Evolutionary conservation across 2,888 invertebrate species (phyloP), one percentile per base, ranked within the genome.

Genomic region (Subacronicta megacephala): DNA sequence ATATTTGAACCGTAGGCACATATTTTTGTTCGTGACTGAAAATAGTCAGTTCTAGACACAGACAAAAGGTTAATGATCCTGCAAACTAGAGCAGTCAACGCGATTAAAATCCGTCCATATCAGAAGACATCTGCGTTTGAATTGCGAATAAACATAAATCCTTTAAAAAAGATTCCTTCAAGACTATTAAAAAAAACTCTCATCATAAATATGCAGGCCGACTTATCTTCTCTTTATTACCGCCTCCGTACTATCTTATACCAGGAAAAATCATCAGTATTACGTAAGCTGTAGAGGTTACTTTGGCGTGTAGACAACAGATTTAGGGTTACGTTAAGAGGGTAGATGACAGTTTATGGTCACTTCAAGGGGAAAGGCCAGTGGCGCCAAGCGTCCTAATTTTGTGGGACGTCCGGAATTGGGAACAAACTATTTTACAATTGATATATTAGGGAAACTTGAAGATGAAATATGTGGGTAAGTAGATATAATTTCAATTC

Each of bases 281-380:
- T 0, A 0, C 0, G 0, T 1, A 0, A 0, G 0, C 0, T 7
- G 10, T 41, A 73, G 16, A 35, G 67, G 9, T 37, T 18, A 45
- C 45, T 45, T 50, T 44, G 12, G 42, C 51, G 2, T 71, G 58
- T 29, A 17, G 16, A 26, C 12, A 13, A 10, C 10, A 7, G 45
- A 40, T 58, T 72, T 65, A 57, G 68, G 56, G 60, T 55, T 55
- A 56, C 54, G 55, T 55, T 35, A 40, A 41, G 45, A 55, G 54
- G 61, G 60, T 53, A 54, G 50, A 70, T 68, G 69, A 63, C 68
- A 69, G 76, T 82, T 82, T 76, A 82, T 70, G 74, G 71, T 78
- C 75, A 77, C 56, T 72, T 71, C 57, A 67, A 68, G 57, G 66
- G 52, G 60, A 68, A 50, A 47, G 52, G 51, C 7, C 38, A 59